Percentiles rank a stretch among this genome's conserved stretches.
phyloP scores from a whole-genome alignment of 2,888 invertebrate species.

The Coelopa pilipes region DNA sequence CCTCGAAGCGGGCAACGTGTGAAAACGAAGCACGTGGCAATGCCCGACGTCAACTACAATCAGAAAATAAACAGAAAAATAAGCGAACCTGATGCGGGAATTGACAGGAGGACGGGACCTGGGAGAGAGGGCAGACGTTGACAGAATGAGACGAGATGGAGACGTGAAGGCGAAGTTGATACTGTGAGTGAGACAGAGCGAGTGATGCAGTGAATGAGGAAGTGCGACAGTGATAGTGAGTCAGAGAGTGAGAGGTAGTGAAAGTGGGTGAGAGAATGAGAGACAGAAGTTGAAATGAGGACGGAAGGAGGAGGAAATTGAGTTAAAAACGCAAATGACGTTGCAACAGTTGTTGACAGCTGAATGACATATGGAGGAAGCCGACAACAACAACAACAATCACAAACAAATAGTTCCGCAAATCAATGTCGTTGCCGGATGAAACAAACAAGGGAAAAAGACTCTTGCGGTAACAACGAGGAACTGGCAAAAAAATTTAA shows the following conservation, averaged over 20 bases:
- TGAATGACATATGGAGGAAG: constrained; percentile 25
- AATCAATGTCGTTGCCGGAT: constrained; percentile 12
- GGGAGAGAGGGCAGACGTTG: neutral
- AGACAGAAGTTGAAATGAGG: too few species aligned
- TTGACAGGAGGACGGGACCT: neutral
- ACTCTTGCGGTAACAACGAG: neutral
- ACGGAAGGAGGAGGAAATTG: constrained; percentile 10
- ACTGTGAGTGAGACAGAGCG: too few species aligned
- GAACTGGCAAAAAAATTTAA: neutral
- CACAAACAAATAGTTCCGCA: neutral
- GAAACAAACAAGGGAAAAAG: neutral
- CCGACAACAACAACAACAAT: constrained; percentile 14
- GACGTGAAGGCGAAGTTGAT: too few species aligned
- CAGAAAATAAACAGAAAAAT: constrained; percentile 1
- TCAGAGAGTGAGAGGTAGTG: too few species aligned
- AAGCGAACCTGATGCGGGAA: neutral
- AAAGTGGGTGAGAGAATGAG: too few species aligned
- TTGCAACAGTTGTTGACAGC: constrained; percentile 29
- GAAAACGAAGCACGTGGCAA: constrained; percentile 17
- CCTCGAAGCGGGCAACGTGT: neutral
- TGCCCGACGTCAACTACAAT: neutral
- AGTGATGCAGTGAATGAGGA: too few species aligned
- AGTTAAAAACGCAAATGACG: constrained; percentile 22
- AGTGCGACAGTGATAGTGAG: too few species aligned
- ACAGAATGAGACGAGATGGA: neutral